Base-by-base conservation (phyloP, 2,113 vertebrate species). In the Cygnus buccinator region DNA sequence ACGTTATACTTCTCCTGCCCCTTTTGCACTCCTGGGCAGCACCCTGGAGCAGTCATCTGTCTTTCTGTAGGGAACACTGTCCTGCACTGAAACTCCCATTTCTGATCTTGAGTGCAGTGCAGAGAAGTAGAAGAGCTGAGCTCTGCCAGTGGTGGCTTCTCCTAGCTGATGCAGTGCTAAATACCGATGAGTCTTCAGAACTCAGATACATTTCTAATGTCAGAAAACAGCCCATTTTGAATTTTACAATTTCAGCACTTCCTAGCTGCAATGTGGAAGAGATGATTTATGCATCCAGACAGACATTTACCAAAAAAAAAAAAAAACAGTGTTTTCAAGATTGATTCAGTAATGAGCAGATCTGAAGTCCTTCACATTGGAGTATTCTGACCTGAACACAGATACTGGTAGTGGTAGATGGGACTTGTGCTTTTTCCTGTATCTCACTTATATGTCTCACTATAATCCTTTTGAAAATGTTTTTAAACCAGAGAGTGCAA, bases 51-150 rank as follows among this genome's bases (percentile, higher is more conserved):
- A 65, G 58, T 1, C 7, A 59, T 26, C 59, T 6, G 0, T 33
- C 57, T 35, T 61, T 48, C 37, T 52, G 21, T 23, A 19, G 43
- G n/a, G 35, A 81, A 9, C 28, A 9, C 11, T 0, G 0, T 23
- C 37, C 22, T 86, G 28, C 52, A 63, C 18, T 6, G 3, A 46
- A 78, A 59, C 14, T 73, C 80, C 55, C 0, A 0, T 55, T 79
- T 67, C 63, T 58, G n/a, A 15, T 20, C 58, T 82, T 9, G 7
- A 20, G 6, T 43, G 41, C 13, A 25, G 71, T 52, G 54, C 61
- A 31, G 39, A 82, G 63, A 48, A 15, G 19, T 54, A 33, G 70
- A 70, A 85, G 26, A 68, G 12, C 26, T 93, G 48, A n/a, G 11
- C 4, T 57, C 58, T 84, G 55, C 17, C 41, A 46, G 33, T 18